Base-by-base conservation (phyloP, 2,113 vertebrate genomes). In the Ptychochromis oligacanthus region DNA sequence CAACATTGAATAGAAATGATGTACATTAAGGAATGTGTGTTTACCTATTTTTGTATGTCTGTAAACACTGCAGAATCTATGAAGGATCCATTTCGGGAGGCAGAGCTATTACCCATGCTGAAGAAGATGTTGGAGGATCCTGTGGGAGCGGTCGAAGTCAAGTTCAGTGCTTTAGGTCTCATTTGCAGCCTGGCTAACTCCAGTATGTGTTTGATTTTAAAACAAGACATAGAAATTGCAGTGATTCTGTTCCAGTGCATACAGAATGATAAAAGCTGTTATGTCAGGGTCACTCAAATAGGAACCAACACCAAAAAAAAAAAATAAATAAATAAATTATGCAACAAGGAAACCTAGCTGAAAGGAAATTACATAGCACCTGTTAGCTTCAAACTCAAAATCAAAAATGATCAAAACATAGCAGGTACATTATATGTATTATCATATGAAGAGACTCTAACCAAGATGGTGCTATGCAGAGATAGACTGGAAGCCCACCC, bases 131-230 rank as follows among this genome's bases (percentile, higher is more conserved):
- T 98, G 79, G 96, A 92, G 61, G 96, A 97, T 74, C 96, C 96
- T 6, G 93, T 91, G 1, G 96, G 96, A 38, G 96, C 95, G 1
- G 95, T 96, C 2, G 97, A 98, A 77, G 96, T 97, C 94, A 97
- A 97, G 93, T 96, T 96, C 84, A 97, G 96, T 57, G 94, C 96
- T 75, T 89, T 97, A 80, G 93, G 95, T 26, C 96, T 97, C 76
- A 81, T 97, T 91, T 97, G 97, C 94, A 97, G 95, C 86, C 95
- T 97, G 82, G 93, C 96, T 67, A 96, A 96, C 87, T 97, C 96
- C 87, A 94, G 97, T 98, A 94, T 1, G 87, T 81, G 14, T 72
- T 75, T 6, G 15, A 17, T 34, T 70, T 77, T 67, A 74, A 22
- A 6, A 52, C 59, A 58, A 62, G 59, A 58, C 38, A 43, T 22